Conservation (phyloP, 2,113 vertebrate species). For the Xiphophorus couchianus region DNA sequence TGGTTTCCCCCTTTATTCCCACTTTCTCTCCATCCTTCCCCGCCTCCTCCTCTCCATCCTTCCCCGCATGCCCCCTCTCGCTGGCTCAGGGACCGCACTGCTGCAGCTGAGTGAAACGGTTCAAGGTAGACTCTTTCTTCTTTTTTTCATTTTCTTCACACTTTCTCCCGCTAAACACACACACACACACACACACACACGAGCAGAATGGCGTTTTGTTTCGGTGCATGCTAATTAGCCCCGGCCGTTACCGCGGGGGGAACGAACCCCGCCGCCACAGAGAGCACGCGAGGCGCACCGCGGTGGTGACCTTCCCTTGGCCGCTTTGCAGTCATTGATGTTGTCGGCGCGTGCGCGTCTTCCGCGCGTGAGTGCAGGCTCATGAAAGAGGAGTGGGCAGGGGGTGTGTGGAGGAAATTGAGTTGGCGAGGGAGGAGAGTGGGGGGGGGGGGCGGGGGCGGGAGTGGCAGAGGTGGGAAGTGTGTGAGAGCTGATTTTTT, state of each 20-base stretch:
- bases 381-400: slow-evolving; percentile 6
- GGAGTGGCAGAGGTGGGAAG: slow-evolving; percentile 21
- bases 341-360: neutral
- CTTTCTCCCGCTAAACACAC: neutral
- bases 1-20: slow-evolving; percentile 27
- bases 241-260: slow-evolving; percentile 40
- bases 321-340: slow-evolving; percentile 48
- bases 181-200: no score
- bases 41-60: neutral
- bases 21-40: neutral
- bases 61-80: slow-evolving; percentile 2
- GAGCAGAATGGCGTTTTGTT: neutral
- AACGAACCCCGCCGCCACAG: neutral
- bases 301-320: slow-evolving; percentile 66
- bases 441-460: neutral
- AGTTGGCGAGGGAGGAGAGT: slow-evolving; percentile 1
- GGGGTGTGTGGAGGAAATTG: slow-evolving; percentile 14
- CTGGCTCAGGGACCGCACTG: slow-evolving; percentile 57
- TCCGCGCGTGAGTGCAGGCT: neutral
- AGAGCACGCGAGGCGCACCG: slow-evolving; percentile 10
- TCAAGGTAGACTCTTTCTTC: neutral
- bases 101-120: slow-evolving; percentile 65
- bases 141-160: slow-evolving; percentile 1
- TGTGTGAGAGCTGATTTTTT: slow-evolving; percentile 19
- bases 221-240: neutral